These are phyloP conservation scores for Drosophila dives DNA, from an alignment of 2,888 invertebrate species.

Conservation along the genomic window DNA sequence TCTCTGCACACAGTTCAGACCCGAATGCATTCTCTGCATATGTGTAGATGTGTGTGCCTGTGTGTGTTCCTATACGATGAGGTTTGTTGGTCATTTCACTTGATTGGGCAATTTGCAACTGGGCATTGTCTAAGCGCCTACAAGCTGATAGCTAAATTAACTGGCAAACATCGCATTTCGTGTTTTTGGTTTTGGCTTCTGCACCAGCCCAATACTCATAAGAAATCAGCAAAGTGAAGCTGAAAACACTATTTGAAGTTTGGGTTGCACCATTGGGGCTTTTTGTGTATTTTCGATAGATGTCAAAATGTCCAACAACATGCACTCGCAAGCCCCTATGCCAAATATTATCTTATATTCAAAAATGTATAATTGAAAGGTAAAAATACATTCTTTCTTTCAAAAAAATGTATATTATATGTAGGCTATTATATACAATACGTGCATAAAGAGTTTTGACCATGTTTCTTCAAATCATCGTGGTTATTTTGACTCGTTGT, in stretches of 20 bases:
- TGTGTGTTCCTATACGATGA: constrained; percentile 15
- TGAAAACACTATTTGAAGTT: constrained; percentile 10
- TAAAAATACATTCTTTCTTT: neutral
- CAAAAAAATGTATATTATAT: neutral
- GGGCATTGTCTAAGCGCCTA: constrained; percentile 68
- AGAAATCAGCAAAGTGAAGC: constrained; percentile 23
- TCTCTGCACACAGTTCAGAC: constrained; percentile 31
- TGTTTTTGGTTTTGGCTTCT: constrained; percentile 27
- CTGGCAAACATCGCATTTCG: constrained; percentile 63
- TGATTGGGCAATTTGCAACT: constrained; percentile 71
- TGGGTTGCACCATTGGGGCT: neutral
- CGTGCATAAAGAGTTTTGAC: neutral
- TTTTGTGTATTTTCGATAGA: neutral
- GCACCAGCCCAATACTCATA: constrained; percentile 23
- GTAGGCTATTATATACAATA: neutral
- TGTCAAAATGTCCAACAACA: neutral
- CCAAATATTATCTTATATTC: neutral
- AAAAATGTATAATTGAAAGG: neutral
- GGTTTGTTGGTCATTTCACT: constrained; percentile 67
- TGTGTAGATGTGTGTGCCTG: constrained; percentile 11
- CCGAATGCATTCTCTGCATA: constrained; percentile 21
- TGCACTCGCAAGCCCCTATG: neutral
- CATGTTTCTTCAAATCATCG: neutral
- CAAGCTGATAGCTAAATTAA: constrained; percentile 70
- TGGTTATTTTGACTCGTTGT: neutral